Conservation (phyloP, 1,140 invertebrate genomes). For the Drosophila murphyi region DNA sequence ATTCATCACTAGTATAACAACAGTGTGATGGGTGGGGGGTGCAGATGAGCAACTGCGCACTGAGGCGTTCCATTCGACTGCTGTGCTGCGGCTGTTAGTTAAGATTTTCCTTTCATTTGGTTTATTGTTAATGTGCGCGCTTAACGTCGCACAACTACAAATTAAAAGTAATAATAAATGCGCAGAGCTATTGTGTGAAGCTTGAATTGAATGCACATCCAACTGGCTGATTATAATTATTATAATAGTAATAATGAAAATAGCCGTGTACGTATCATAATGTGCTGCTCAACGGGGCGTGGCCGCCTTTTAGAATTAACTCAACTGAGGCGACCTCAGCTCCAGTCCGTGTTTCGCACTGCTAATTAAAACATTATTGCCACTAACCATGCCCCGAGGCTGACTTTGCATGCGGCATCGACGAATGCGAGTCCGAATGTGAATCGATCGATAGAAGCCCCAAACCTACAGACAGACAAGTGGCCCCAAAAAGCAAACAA, state of each 20-base stretch:
- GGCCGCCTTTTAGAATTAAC: constrained; percentile 19
- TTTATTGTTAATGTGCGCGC: constrained; percentile 37
- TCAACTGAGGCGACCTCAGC: constrained; percentile 13
- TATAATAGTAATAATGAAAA: constrained; percentile 23
- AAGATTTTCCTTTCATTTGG: constrained; percentile 31
- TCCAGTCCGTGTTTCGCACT: constrained; percentile 19
- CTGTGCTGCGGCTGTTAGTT: neutral
- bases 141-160: constrained; percentile 33
- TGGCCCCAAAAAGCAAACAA: constrained; percentile 37
- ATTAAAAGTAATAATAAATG: constrained; percentile 39
- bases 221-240: constrained; percentile 16
- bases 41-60: constrained; percentile 16
- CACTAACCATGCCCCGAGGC: constrained; percentile 56
- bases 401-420: constrained; percentile 18
- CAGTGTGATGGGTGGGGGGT: neutral
- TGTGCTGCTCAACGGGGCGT: constrained; percentile 32
- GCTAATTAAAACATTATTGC: constrained; percentile 65
- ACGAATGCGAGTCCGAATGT: constrained; percentile 7
- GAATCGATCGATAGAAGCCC: constrained; percentile 32
- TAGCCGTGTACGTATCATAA: neutral
- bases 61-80: constrained; percentile 32
- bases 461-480: constrained; percentile 44
- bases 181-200: constrained; percentile 34
- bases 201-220: constrained; percentile 22
- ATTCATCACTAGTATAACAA: constrained; percentile 4